phyloP scores from a whole-genome alignment of 2,888 invertebrate genomes.

The Onthophagus sagittarius region DNA sequence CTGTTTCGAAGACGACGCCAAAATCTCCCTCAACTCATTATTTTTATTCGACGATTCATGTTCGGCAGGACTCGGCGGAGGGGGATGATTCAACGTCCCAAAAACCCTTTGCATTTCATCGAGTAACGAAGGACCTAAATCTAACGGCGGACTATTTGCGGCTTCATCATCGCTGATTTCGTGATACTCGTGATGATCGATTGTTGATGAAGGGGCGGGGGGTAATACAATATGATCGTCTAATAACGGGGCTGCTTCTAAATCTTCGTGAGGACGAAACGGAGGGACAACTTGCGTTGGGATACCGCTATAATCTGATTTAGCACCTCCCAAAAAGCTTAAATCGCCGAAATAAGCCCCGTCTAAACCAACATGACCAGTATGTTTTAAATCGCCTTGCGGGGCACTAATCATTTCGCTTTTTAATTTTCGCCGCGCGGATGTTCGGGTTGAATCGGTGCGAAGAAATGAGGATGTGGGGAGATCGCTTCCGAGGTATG shows the following conservation, averaged over 20 bases:
- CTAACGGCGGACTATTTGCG: conserved; percentile 55
- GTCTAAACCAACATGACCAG: conserved; percentile 91
- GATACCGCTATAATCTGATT: conserved; percentile 62
- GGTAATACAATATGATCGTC: conserved; percentile 44
- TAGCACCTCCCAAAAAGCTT: conserved; percentile 62
- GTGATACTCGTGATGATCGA: conserved; percentile 69
- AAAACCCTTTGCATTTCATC: conserved; percentile 91
- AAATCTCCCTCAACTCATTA: conserved; percentile 62
- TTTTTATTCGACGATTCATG: conserved; percentile 60
- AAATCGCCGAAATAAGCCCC: conserved; percentile 97
- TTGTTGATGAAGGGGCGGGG: conserved; percentile 45
- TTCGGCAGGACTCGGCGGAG: conserved; percentile 34
- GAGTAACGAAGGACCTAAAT: conserved; percentile 84
- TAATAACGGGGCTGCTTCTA: conserved; percentile 65
- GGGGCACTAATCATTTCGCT: conserved; percentile 96
- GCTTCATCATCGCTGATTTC: conserved; percentile 79
- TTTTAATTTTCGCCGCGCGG: conserved; percentile 61
- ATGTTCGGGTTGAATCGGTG: conserved; percentile 55
- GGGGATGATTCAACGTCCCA: conserved; percentile 52
- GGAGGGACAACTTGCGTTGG: conserved; percentile 87
- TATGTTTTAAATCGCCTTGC: conserved; percentile 95
- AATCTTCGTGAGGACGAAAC: conserved; percentile 83
- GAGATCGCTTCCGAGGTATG: conserved; percentile 76
- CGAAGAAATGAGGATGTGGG: conserved; percentile 55
- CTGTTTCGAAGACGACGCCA: conserved; percentile 40